A percentile compares a stretch with the other conserved stretches of the same genome.
Conservation (phyloP, 2,797 vertebrate species). For the Momotus momota region DNA sequence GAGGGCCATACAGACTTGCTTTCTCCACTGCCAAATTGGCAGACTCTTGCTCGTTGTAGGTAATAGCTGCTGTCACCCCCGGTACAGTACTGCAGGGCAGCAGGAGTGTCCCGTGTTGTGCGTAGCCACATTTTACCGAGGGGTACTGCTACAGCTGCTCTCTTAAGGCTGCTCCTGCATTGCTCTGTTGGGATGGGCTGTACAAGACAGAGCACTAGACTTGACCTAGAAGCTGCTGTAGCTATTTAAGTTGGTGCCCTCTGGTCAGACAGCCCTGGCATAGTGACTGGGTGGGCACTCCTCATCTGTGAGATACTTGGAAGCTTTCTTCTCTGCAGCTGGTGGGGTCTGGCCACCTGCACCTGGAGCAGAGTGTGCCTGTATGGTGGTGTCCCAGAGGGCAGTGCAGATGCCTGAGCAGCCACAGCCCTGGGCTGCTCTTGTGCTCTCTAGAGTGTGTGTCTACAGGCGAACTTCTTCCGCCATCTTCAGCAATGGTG, state of each 20-base stretch:
- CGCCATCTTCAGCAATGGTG: rapidly evolving
- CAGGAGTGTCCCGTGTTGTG: not conserved
- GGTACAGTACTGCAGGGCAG: not conserved
- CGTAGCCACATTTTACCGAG: not conserved
- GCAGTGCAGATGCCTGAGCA: rapidly evolving
- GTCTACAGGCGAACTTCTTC: not conserved
- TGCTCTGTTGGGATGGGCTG: not conserved
- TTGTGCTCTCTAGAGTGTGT: rapidly evolving
- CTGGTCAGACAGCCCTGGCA: not conserved
- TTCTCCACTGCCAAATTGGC: not conserved
- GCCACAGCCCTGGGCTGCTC: not conserved
- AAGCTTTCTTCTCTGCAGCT: not conserved
- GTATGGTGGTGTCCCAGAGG: not conserved
- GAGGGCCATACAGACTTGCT: rapidly evolving
- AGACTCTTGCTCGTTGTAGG: not conserved
- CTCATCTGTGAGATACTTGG: not conserved
- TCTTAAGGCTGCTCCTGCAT: not conserved
- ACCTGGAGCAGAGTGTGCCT: not conserved
- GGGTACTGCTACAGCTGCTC: not conserved
- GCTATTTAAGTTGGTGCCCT: not conserved
- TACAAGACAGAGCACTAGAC: rapidly evolving
- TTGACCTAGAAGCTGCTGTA: not conserved
- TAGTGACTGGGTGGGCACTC: not conserved
- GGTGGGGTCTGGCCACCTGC: not conserved
- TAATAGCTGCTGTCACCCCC: not conserved